phyloP scores from a whole-genome alignment of 1,140 invertebrate species.

The Centruroides vittatus region DNA sequence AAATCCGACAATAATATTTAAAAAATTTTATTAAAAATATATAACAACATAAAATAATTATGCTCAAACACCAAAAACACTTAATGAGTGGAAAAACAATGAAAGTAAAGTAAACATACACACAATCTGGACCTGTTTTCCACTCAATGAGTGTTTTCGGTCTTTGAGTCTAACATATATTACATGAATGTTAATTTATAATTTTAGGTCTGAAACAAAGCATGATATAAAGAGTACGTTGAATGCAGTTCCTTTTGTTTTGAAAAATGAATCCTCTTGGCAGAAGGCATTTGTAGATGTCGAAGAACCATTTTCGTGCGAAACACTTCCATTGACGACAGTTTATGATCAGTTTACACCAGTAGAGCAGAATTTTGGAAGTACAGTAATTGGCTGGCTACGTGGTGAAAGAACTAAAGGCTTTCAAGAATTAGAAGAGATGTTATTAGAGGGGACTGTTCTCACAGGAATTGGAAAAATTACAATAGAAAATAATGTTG shows the following conservation, averaged over 20 bases:
- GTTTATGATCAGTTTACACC: constrained; percentile 16
- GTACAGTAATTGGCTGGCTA: constrained; percentile 12
- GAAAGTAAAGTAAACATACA: background rate
- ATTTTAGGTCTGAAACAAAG: constrained; percentile 6
- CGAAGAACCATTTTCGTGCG: constrained; percentile 9
- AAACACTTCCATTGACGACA: constrained; percentile 6
- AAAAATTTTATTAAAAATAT: too few relatives aligned
- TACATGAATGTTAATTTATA: background rate
- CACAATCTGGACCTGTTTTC: too few relatives aligned
- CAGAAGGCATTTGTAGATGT: constrained; percentile 6
- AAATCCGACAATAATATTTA: too few relatives aligned
- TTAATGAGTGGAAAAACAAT: background rate
- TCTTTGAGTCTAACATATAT: too few relatives aligned
- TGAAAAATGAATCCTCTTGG: constrained; percentile 1
- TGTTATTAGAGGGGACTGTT: constrained; percentile 25
- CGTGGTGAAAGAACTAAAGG: constrained; percentile 20
- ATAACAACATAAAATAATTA: too few relatives aligned
- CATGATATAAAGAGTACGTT: constrained; percentile 2
- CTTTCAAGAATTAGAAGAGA: constrained; percentile 27
- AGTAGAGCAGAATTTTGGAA: constrained; percentile 6
- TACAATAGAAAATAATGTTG: constrained; percentile 19
- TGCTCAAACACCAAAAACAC: too few relatives aligned
- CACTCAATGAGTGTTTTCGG: too few relatives aligned
- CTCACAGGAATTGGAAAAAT: constrained; percentile 29
- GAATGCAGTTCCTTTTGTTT: constrained; percentile 7